Base-by-base conservation (phyloP, 2,113 vertebrate species). In the Phylloscopus trochilus region DNA sequence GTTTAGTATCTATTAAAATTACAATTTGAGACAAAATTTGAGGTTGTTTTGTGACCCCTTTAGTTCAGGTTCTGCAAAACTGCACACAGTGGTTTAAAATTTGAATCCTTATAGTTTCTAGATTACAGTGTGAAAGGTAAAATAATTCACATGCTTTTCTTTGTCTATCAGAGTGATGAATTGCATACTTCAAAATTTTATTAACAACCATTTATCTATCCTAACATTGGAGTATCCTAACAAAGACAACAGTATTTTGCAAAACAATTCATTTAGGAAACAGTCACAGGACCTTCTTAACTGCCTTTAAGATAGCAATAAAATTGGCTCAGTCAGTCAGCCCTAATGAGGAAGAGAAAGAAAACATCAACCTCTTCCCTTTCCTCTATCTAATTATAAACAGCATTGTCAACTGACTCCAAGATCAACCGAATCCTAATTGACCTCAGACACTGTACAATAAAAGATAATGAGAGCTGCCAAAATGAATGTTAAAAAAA, bases 261-360 rank as follows among this genome's bases (percentile, higher is more conserved):
- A 91, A 95, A 96, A 86, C 60, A 94, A 94, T 94, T 96, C 43
- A 90, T 95, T 95, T 94, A 75, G 53, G 86, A 96, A 96, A 95
- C 43, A 85, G 90, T 86, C 94, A 95, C 91, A 87, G 92, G 94
- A 93, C 92, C 96, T 94, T 89, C 95, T 76, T 33, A 93, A 92
- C 82, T 96, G 95, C 76, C 95, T 97, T 97, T 95, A 97, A 97
- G 93, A 92, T 92, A 96, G 95, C 95, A 95, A 95, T 88, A 90
- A 97, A 95, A 96, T 55, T 93, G 94, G 60, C 85, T 60, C 47
- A 70, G 53, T 66, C 81, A 94, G 74, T 52, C 70, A 95, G 86
- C 66, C 79, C 73, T 97, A 96, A 96, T 95, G 95, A 97, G 95
- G 78, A 93, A 92, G 64, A 93, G 83, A 94, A 90, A 69, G 80